phyloP scores from a whole-genome alignment of 2,888 invertebrate genomes.

The Branchipolynoe longqiensis region DNA sequence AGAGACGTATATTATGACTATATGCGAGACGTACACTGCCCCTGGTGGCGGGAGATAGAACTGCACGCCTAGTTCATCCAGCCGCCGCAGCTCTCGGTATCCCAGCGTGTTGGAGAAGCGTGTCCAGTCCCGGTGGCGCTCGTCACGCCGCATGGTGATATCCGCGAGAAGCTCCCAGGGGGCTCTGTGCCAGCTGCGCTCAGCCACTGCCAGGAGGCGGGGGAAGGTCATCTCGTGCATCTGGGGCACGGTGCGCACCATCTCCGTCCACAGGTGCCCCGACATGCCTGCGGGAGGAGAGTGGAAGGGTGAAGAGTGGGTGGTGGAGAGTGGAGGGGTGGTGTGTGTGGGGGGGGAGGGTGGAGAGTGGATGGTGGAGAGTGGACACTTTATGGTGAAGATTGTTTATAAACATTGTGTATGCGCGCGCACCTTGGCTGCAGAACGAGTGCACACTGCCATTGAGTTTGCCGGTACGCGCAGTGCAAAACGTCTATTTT shows the following conservation, averaged over 20 bases:
- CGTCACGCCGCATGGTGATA: conserved; percentile 61
- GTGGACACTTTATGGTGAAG: too few species aligned
- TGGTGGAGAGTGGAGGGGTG: too few species aligned
- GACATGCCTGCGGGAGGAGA: conserved; percentile 66
- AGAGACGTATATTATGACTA: neutral
- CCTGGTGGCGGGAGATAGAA: conserved; percentile 79
- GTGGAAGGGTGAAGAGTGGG: too few species aligned
- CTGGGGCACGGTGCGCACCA: conserved; percentile 60
- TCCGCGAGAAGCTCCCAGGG: conserved; percentile 74
- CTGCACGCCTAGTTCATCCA: conserved; percentile 72
- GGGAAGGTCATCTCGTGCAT: conserved; percentile 68
- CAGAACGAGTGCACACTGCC: too few species aligned
- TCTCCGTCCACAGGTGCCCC: conserved; percentile 68
- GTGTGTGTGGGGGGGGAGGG: too few species aligned
- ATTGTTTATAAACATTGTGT: too few species aligned
- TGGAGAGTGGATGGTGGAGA: too few species aligned
- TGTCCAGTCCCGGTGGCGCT: conserved; percentile 73
- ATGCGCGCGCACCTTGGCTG: too few species aligned
- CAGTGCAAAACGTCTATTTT: too few species aligned
- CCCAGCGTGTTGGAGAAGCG: conserved; percentile 76
- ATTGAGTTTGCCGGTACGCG: too few species aligned
- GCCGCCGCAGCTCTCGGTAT: conserved; percentile 73
- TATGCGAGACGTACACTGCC: conserved; percentile 69
- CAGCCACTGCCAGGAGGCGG: conserved; percentile 68
- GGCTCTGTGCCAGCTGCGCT: conserved; percentile 68